Base-by-base conservation (phyloP, 1,140 invertebrate species). In the Polypedilum vanderplanki region DNA sequence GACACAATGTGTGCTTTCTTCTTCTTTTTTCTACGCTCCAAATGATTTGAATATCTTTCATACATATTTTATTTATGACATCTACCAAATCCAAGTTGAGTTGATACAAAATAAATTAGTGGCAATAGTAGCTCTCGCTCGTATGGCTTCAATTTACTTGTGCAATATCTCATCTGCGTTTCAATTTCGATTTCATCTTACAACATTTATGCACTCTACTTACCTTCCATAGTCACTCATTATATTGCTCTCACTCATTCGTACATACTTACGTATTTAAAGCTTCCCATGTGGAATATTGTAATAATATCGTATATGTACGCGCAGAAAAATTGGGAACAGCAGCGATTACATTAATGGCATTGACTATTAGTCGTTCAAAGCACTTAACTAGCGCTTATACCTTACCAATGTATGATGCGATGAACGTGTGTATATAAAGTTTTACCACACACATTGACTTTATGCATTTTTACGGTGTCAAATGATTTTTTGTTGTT, bases 121-220 rank as follows among this genome's bases (percentile, higher is more conserved):
- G 41, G 46, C 46, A n/a, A 15, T 1, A 46, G 41, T 12, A 46
- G 41, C 10, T 57, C 15, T 57, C 46, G 15, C 24, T 57, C 46
- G 4, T 5, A 33, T 33, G 24, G 2, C 5, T 33, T 5, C 2
- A 33, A 33, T 33, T 33, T 33, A 33, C 46, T 57, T 57, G 46
- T 57, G 46, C 46, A 57, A 57, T 57, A 57, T n/a, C 46, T 57
- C 46, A 57, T 57, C 46, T 57, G 46, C 46, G 46, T 57, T 57
- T 57, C n/a, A 12, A 57, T 57, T 57, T 57, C 46, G 46, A 57
- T 57, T 57, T 15, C 46, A 57, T 57, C 46, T 57, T 57, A 57
- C 46, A 57, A 57, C 46, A n/a, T 57, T 15, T 12, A n/a, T 57
- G 46, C 46, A 57, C n/a, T 33, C 24, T 33, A 33, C 24, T 57